Base-by-base conservation (phyloP, 2,113 vertebrate species). In the Forbesichthys agassizii region DNA sequence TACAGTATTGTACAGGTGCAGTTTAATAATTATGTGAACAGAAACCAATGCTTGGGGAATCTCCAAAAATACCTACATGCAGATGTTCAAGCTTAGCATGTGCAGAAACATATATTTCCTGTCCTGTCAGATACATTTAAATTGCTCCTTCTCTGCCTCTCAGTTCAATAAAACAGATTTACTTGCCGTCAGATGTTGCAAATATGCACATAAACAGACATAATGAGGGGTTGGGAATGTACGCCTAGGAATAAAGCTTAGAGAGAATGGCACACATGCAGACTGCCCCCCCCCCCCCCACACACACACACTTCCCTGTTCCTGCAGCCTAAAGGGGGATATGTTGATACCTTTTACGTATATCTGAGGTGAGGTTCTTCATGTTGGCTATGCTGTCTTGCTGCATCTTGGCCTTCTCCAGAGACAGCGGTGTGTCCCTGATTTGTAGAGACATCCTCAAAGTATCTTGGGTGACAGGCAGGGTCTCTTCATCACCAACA, bases 381-480 rank as follows among this genome's bases (percentile, higher is more conserved):
- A 96, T 99, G 88, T 92, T 94, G 70, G 90, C 94, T 60, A 92
- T 96, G 12, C 95, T 96, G 0, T 99, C 97, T 55, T 94, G 95
- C 48, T 90, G 85, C 7, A 92, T 42, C 36, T 42, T 80, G 62
- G 94, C 90, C 69, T 97, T 96, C 70, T 98, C 96, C 71, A 97
- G 93, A n/a, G 94, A 94, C 57, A 92, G 84, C 13, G 95, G 92
- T 10, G 92, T 89, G 65, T 99, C 96, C 83, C 95, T 92, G 66
- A 95, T 90, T 58, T 96, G 93, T 36, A 96, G 91, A 0, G 96
- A 95, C 77, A 98, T 92, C 68, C 98, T 92, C 7, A 96, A 94
- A 0, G 96, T 98, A 78, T 98, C 98, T 84, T 99, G 96, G 62
- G 95, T 96, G 75, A 93, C 95, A 16, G 95, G 95, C 63, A 96